Percentiles rank a stretch among this genome's conserved stretches.
Conservation (phyloP, 2,888 invertebrate species). For the Mantis religiosa region DNA sequence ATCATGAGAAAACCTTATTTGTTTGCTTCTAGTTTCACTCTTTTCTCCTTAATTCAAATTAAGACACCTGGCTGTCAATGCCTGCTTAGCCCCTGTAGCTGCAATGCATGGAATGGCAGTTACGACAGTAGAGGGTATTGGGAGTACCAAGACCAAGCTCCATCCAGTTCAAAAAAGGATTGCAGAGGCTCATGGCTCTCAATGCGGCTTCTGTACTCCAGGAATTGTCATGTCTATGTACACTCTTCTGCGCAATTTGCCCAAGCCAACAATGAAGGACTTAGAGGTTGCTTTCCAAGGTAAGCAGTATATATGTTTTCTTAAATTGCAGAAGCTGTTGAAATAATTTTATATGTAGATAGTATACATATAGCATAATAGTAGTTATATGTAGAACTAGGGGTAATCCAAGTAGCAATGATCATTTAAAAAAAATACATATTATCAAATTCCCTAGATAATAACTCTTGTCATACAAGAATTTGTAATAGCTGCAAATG, state of each 20-base stretch:
- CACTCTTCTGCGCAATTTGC: constrained; percentile 63
- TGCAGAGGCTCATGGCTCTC: constrained; percentile 87
- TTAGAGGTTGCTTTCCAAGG: constrained; percentile 80
- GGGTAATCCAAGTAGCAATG: too few relatives aligned
- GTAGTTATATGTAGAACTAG: too few relatives aligned
- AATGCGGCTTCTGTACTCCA: constrained; percentile 94
- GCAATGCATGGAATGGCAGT: constrained; percentile 83
- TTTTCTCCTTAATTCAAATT: neutral
- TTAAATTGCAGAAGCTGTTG: neutral
- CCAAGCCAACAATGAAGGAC: constrained; percentile 64
- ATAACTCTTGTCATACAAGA: too few relatives aligned
- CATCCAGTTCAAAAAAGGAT: constrained; percentile 86
- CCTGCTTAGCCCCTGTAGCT: constrained; percentile 84
- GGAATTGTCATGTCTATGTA: constrained; percentile 99
- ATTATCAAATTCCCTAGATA: too few relatives aligned
- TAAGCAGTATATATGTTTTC: constrained; percentile 39
- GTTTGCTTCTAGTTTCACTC: neutral
- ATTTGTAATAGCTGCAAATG: too few relatives aligned
- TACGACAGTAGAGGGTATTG: constrained; percentile 91
- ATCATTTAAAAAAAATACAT: too few relatives aligned
- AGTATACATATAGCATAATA: too few relatives aligned
- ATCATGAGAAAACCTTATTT: too few relatives aligned
- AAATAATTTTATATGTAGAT: neutral
- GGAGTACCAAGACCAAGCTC: constrained; percentile 69
- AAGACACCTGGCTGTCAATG: constrained; percentile 80